These are phyloP conservation scores for Cordilura impudica DNA, from an alignment of 2,888 invertebrate species.

Conservation along the genomic window DNA sequence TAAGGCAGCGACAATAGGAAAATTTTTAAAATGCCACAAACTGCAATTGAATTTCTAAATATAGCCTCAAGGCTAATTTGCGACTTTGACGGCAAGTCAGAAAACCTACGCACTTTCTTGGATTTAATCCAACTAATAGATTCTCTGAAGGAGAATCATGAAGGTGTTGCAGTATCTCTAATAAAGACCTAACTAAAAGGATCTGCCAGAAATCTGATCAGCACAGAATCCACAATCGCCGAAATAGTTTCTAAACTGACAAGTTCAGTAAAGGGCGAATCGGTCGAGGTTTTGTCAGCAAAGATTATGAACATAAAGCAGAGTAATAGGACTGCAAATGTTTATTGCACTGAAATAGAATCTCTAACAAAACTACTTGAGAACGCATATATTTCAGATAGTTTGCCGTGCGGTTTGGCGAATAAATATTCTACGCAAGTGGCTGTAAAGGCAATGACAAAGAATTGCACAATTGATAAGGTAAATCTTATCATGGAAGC, in stretches of 20 bases:
- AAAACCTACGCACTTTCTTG: not conserved
- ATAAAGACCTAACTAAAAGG: not conserved
- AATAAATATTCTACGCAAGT: slow-evolving; percentile 43
- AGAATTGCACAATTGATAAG: slow-evolving; percentile 39
- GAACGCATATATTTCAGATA: slow-evolving; percentile 43
- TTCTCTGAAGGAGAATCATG: not conserved
- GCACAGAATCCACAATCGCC: not conserved
- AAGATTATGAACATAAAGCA: slow-evolving; percentile 16
- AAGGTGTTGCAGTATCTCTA: not conserved
- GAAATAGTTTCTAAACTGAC: not conserved
- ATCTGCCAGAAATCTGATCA: not conserved
- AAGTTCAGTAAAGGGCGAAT: not conserved
- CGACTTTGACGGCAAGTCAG: too few relatives aligned
- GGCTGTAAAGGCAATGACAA: slow-evolving; percentile 44
- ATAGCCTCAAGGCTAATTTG: slow-evolving; percentile 1
- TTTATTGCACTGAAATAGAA: slow-evolving; percentile 18
- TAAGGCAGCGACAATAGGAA: too few relatives aligned
- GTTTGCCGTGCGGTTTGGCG: slow-evolving; percentile 22
- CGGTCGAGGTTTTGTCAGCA: slow-evolving; percentile 14
- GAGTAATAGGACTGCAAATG: slow-evolving; percentile 19
- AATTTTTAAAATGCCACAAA: slow-evolving; percentile 3
- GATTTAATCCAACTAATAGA: not conserved
- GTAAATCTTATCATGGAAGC: slow-evolving; percentile 48
- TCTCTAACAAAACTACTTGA: slow-evolving; percentile 40
- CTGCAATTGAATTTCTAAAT: slow-evolving; percentile 1